A percentile compares a stretch with the other conserved stretches of the same genome.
These are phyloP conservation scores for Molossus alvarezi DNA, from an alignment of 2,797 vertebrate genomes.

Conservation along the genomic window DNA sequence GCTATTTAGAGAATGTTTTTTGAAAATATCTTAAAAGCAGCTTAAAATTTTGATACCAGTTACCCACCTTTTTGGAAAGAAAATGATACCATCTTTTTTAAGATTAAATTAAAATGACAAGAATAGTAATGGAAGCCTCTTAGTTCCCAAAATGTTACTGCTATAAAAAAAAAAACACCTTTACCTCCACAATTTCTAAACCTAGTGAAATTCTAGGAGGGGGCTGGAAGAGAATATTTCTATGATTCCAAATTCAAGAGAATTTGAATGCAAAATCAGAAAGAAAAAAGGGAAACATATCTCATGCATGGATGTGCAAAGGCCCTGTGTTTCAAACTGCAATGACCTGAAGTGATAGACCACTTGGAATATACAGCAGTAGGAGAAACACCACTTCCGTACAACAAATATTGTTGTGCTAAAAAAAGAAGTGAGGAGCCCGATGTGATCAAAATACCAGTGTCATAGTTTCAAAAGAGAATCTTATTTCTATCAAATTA, in stretches of 20 bases:
- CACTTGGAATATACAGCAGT: neutral
- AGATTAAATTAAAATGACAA: neutral
- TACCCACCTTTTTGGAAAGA: neutral
- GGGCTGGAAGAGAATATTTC: neutral
- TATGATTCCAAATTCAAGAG: neutral
- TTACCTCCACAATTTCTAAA: neutral
- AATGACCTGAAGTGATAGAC: neutral
- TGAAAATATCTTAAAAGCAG: neutral
- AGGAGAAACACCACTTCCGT: neutral
- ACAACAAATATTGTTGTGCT: neutral
- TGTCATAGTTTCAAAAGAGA: neutral
- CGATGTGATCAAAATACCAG: neutral
- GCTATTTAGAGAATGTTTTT: neutral
- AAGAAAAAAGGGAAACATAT: neutral
- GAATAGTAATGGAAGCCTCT: neutral
- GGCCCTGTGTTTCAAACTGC: neutral
- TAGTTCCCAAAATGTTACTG: neutral
- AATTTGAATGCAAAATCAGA: neutral
- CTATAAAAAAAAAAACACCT: neutral
- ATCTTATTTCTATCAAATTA: neutral
- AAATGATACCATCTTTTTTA: neutral
- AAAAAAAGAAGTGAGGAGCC: neutral
- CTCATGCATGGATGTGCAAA: neutral
- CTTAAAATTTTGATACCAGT: neutral
- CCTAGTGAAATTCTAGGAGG: neutral